These are phyloP conservation scores for Mythimna albipuncta DNA, from an alignment of 2,888 invertebrate species.

Conservation along the genomic window DNA sequence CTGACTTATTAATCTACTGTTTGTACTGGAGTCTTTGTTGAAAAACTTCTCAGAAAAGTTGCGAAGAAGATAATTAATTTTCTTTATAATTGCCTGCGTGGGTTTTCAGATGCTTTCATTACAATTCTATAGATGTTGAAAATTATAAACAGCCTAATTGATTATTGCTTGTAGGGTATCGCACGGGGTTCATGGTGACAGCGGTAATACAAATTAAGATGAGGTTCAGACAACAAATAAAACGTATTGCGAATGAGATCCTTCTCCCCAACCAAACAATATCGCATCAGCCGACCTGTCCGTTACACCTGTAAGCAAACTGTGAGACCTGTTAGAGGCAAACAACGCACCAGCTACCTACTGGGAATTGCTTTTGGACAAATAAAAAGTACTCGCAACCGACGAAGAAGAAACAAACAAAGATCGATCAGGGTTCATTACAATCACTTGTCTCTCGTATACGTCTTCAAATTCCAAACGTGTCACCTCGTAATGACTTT, in stretches of 20 bases:
- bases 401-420: constrained; percentile 10
- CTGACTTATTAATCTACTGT: constrained; percentile 8
- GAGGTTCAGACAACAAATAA: neutral
- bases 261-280: constrained; percentile 11
- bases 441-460: constrained; percentile 38
- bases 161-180: neutral
- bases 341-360: constrained; percentile 6
- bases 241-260: constrained; percentile 10
- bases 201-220: neutral
- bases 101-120: neutral
- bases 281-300: constrained; percentile 20
- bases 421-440: constrained; percentile 41
- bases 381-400: constrained; percentile 7
- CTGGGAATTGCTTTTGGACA: neutral
- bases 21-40: constrained; percentile 3
- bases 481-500: constrained; percentile 5
- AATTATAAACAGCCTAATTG: neutral
- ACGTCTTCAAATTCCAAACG: constrained; percentile 25
- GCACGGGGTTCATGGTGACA: neutral
- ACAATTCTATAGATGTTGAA: neutral
- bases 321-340: constrained; percentile 2
- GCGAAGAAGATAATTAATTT: neutral
- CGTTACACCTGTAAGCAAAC: constrained; percentile 22
- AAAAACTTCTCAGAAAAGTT: neutral
- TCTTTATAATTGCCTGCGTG: neutral